phyloP scores from a whole-genome alignment of 2,797 vertebrate species.

The Syngnathus rostellatus region DNA sequence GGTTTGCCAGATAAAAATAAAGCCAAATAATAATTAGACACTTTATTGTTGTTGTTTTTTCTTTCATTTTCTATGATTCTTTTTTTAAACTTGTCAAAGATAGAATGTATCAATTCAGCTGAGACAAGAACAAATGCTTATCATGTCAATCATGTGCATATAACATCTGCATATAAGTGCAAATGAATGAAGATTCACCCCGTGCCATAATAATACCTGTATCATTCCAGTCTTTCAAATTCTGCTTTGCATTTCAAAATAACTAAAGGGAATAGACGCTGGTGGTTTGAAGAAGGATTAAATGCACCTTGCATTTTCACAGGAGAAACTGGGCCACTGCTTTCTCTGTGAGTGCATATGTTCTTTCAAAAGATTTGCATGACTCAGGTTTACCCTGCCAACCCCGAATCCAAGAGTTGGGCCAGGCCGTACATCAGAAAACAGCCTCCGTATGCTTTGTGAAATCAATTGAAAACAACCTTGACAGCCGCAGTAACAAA shows the following conservation, averaged over 20 bases:
- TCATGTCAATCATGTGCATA: slow-evolving; percentile 33
- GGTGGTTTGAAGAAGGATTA: slow-evolving; percentile 34
- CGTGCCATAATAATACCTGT: slow-evolving; percentile 24
- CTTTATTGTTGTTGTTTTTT: no score
- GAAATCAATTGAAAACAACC: not conserved
- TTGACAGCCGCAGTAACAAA: slow-evolving; percentile 1
- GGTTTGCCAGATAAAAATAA: not conserved
- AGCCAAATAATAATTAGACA: not conserved
- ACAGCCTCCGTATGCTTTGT: not conserved
- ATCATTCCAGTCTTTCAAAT: slow-evolving; percentile 35
- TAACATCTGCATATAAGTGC: slow-evolving; percentile 26
- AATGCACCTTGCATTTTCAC: slow-evolving; percentile 28
- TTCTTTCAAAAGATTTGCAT: slow-evolving; percentile 1
- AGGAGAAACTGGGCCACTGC: slow-evolving; percentile 14
- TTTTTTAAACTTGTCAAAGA: not conserved
- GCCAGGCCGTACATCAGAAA: slow-evolving; percentile 10
- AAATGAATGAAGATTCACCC: slow-evolving; percentile 37
- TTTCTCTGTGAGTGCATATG: slow-evolving; percentile 3
- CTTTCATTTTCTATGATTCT: no score
- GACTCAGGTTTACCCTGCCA: not conserved
- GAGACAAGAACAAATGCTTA: slow-evolving; percentile 6
- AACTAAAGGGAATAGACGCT: slow-evolving; percentile 24
- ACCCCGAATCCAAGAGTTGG: not conserved
- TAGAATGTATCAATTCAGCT: not conserved
- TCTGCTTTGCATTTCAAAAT: slow-evolving; percentile 33